Conservation (phyloP, 2,797 vertebrate genomes). For the Naso thynnoides region DNA sequence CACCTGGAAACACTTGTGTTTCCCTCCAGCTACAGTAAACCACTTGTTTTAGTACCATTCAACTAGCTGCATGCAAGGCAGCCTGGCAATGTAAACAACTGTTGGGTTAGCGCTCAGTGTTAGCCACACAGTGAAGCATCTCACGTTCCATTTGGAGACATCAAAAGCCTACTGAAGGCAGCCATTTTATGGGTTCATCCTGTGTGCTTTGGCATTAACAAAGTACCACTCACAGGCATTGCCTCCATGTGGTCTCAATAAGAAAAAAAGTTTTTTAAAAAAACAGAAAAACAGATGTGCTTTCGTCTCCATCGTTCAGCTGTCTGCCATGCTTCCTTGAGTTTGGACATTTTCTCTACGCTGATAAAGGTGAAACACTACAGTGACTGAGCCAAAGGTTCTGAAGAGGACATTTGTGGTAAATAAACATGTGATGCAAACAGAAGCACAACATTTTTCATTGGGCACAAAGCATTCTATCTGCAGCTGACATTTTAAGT, state of each 20-base stretch:
- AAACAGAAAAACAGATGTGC: conserved; percentile 68
- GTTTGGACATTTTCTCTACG: conserved; percentile 52
- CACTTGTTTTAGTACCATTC: conserved; percentile 66
- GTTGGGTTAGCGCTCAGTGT: conserved; percentile 67
- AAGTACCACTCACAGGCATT: conserved; percentile 66
- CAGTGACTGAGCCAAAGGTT: neutral
- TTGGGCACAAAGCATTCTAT: neutral
- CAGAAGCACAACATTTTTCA: conserved; percentile 8
- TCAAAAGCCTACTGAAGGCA: conserved; percentile 68
- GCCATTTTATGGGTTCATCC: conserved; percentile 75
- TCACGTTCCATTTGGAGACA: conserved; percentile 73
- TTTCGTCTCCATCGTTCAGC: conserved; percentile 60
- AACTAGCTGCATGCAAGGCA: conserved; percentile 74
- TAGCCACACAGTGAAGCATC: conserved; percentile 77
- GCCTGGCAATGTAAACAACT: conserved; percentile 67
- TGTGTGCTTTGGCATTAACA: conserved; percentile 75
- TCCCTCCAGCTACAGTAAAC: conserved; percentile 50
- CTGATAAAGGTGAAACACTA: conserved; percentile 23
- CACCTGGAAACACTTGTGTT: conserved; percentile 60
- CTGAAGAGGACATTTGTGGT: neutral
- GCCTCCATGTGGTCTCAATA: conserved; percentile 76
- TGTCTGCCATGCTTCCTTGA: conserved; percentile 71
- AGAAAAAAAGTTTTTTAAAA: conserved; percentile 48
- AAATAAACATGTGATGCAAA: conserved; percentile 16
- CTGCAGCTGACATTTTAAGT: conserved; percentile 28